Evolutionary conservation across 2,113 vertebrate genomes (phyloP), one percentile per base, ranked within the genome.

Genomic region (Austrofundulus limnaeus): DNA sequence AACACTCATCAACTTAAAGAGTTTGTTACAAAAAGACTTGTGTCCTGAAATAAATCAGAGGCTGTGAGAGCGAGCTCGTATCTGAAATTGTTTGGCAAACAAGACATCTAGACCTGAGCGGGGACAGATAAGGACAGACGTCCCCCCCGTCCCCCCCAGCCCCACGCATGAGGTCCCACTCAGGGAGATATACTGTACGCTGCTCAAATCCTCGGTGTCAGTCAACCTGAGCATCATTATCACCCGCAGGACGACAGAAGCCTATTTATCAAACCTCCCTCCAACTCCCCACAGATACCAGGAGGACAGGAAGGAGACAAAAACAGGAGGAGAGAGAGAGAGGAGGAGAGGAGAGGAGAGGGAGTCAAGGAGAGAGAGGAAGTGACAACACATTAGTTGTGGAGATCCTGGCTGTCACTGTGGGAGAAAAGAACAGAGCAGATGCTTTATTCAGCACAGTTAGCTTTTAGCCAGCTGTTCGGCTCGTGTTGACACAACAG

Each of bases 161-260:
- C n/a, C n/a, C 82, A 80, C 81, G 88, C 85, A 83, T 87, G 87
- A n/a, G n/a, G n/a, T n/a, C n/a, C n/a, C 71, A 67, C 60, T 28
- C n/a, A 68, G 72, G 77, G 73, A 83, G 84, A 88, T 83, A 85
- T 85, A 15, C 46, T 25, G 59, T 17, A 80, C 77, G 69, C 61
- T 64, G 69, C 75, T 83, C 61, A 90, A 90, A 91, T 91, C 88
- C 85, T 79, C 8, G 52, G 83, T 84, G 85, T 87, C 90, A 87
- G 75, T 90, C 89, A 90, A 90, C 86, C 87, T 74, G 82, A 58
- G 67, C 85, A 81, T 91, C 89, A 88, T 90, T 90, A 91, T 90
- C 87, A 89, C 80, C 48, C 75, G 78, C 70, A 65, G 62, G 73
- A 69, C 75, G 61, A 78, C 87, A 88, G 81, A 78, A 76, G 84